phyloP scores from a whole-genome alignment of 2,797 vertebrate species.

The Chelidonichthys spinosus region DNA sequence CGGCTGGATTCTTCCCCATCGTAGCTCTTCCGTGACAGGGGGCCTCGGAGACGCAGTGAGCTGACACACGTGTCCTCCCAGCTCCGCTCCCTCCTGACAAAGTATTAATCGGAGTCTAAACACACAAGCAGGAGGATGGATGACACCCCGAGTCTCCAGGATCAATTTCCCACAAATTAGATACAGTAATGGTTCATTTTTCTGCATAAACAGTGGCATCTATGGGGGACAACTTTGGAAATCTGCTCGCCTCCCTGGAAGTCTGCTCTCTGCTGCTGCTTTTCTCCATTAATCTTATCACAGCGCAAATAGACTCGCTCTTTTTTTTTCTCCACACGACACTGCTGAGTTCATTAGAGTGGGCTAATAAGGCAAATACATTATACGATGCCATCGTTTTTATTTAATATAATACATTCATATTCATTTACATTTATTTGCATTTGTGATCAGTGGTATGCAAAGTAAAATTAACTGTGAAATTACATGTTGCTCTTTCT shows the following conservation, averaged over 20 bases:
- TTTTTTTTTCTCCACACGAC: constrained; percentile 22
- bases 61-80: constrained; percentile 66
- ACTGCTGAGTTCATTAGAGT: constrained; percentile 22
- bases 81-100: constrained; percentile 53
- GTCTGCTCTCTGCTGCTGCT: constrained; percentile 37
- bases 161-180: constrained; percentile 83
- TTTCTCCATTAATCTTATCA: constrained; percentile 50
- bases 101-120: constrained; percentile 62
- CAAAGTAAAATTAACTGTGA: constrained; percentile 10
- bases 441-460: neutral
- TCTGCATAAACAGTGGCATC: constrained; percentile 74
- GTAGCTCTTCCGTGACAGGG: constrained; percentile 56
- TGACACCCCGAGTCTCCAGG: constrained; percentile 68
- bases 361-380: constrained; percentile 24
- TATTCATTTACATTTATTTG: neutral
- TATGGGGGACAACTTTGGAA: constrained; percentile 65
- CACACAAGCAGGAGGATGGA: constrained; percentile 68
- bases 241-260: constrained; percentile 54
- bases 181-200: constrained; percentile 81
- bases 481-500: constrained; percentile 1
- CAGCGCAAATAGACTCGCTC: constrained; percentile 15
- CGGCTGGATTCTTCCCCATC: constrained; percentile 30
- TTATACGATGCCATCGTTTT: neutral
- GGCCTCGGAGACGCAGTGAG: constrained; percentile 45
- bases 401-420: too few relatives aligned